Evolutionary conservation across 2,888 invertebrate genomes (phyloP).

Genomic region (Neoaliturus tenellus): DNA sequence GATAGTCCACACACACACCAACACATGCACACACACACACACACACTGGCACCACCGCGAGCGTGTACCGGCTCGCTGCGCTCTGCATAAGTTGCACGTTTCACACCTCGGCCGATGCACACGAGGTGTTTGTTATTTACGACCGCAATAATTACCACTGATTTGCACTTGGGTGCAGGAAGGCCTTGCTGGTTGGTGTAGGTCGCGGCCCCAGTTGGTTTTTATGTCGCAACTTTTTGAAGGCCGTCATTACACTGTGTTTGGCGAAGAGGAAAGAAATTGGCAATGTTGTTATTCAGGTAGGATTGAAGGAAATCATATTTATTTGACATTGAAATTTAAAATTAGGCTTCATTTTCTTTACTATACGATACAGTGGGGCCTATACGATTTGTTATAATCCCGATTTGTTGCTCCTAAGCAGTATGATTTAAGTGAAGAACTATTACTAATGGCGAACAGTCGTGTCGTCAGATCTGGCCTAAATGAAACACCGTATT

Average conservation of each 20-base stretch:
- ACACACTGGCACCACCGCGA: background rate
- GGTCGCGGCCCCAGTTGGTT: background rate
- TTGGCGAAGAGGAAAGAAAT: background rate
- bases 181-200: conserved; percentile 1
- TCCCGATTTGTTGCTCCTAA: too few species aligned
- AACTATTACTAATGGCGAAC: too few species aligned
- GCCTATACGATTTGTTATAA: too few species aligned
- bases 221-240: background rate
- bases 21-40: background rate
- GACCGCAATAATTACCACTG: background rate
- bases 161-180: background rate
- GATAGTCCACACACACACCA: background rate
- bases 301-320: too few species aligned
- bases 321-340: too few species aligned
- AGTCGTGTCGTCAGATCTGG: too few species aligned
- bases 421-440: too few species aligned
- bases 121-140: background rate
- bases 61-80: background rate
- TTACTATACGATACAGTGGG: too few species aligned
- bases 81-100: background rate
- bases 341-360: too few species aligned
- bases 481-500: too few species aligned
- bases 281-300: background rate
- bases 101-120: background rate
- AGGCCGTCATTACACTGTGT: background rate